Percentiles rank a stretch among this genome's conserved stretches.
Evolutionary conservation across 1,140 invertebrate species (phyloP).

Genomic region (Penaeus vannamei): DNA sequence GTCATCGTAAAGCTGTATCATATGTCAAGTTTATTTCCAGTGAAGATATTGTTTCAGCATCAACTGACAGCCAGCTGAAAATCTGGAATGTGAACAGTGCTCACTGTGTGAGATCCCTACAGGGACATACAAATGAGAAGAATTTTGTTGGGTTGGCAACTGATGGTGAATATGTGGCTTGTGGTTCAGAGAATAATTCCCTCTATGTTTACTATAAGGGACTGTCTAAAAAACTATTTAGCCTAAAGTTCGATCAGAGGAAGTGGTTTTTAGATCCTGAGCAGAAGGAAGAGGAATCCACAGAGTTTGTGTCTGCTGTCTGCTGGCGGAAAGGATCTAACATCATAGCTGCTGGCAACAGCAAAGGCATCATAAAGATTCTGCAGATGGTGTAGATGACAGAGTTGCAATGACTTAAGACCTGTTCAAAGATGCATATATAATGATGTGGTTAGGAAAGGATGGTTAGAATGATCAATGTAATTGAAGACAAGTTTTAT

Average conservation of each 20-base stretch:
- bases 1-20: slow-evolving; percentile 95
- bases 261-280: slow-evolving; percentile 86
- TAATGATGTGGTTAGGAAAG: no score
- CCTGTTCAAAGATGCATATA: no score
- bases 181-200: slow-evolving; percentile 96
- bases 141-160: slow-evolving; percentile 98
- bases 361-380: slow-evolving; percentile 93
- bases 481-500: slow-evolving; percentile 4
- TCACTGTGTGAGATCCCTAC: slow-evolving; percentile 88
- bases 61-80: slow-evolving; percentile 94
- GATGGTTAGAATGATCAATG: neutral
- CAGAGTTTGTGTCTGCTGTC: slow-evolving; percentile 96
- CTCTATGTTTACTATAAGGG: slow-evolving; percentile 95
- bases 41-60: slow-evolving; percentile 93
- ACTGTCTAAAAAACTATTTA: slow-evolving; percentile 88
- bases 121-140: slow-evolving; percentile 96
- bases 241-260: slow-evolving; percentile 90
- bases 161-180: slow-evolving; percentile 94
- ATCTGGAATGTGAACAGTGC: slow-evolving; percentile 91
- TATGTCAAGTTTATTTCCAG: slow-evolving; percentile 96
- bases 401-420: no score
- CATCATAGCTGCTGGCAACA: slow-evolving; percentile 94
- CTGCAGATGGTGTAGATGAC: slow-evolving; percentile 80
- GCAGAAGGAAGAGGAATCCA: slow-evolving; percentile 83
- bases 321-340: slow-evolving; percentile 92